phyloP scores from a whole-genome alignment of 2,797 vertebrate genomes.

The Sciurus vulgaris region DNA sequence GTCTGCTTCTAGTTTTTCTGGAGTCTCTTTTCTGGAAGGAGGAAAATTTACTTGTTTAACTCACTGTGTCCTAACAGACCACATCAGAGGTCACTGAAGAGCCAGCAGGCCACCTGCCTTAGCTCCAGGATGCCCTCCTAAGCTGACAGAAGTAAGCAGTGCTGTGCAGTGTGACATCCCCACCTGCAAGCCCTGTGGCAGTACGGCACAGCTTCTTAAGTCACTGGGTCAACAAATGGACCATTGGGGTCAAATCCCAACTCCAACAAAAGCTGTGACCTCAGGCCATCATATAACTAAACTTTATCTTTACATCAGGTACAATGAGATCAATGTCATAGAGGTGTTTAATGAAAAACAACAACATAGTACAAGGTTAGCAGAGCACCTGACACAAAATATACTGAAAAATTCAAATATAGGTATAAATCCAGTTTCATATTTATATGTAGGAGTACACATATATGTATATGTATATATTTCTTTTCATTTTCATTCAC shows the following conservation, averaged over 20 bases:
- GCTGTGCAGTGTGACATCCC: not conserved
- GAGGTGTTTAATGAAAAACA: slow-evolving; percentile 11
- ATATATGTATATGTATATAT: not conserved
- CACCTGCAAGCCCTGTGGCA: rapidly evolving
- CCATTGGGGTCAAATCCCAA: not conserved
- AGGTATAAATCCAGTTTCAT: not conserved
- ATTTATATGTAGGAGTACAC: not conserved
- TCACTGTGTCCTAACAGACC: not conserved
- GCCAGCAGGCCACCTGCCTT: not conserved
- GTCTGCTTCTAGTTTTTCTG: slow-evolving; percentile 43
- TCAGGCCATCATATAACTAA: not conserved
- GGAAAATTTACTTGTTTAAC: slow-evolving; percentile 36
- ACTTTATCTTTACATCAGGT: not conserved
- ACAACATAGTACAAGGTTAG: not conserved
- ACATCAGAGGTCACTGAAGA: not conserved
- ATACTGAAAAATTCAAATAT: not conserved
- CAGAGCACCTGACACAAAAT: not conserved
- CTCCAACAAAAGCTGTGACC: not conserved
- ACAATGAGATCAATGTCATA: not conserved
- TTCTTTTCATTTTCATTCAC: not conserved
- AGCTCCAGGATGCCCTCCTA: not conserved
- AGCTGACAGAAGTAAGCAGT: not conserved
- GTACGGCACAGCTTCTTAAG: not conserved
- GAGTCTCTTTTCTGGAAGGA: not conserved
- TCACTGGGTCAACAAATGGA: not conserved